phyloP scores from a whole-genome alignment of 2,888 invertebrate genomes.

The Alentia gelatinosa region DNA sequence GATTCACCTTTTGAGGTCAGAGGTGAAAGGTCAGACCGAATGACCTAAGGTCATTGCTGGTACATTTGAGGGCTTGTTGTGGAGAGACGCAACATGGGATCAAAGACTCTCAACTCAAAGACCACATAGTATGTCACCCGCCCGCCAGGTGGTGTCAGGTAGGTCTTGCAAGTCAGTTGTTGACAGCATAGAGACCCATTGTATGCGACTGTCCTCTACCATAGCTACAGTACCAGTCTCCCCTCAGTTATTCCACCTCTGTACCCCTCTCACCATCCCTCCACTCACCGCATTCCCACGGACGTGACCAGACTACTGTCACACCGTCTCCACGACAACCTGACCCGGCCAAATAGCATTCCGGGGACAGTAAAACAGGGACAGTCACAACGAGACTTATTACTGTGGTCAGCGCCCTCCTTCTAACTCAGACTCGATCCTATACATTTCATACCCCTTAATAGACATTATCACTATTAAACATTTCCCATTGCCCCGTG shows the following conservation, averaged over 20 bases:
- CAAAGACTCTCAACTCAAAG: not conserved
- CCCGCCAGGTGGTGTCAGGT: not conserved
- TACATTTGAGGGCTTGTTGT: not conserved
- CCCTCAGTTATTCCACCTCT: not conserved
- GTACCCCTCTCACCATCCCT: not conserved
- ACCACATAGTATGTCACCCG: not conserved
- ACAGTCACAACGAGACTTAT: too few relatives aligned
- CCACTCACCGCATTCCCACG: not conserved
- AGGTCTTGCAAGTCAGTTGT: not conserved
- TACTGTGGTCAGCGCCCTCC: too few relatives aligned
- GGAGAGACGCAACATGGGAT: not conserved
- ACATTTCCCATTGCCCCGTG: too few relatives aligned
- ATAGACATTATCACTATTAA: too few relatives aligned
- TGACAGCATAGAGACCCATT: not conserved
- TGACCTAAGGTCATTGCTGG: not conserved
- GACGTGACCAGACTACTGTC: not conserved
- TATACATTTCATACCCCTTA: too few relatives aligned
- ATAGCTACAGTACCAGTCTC: not conserved
- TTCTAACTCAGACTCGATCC: too few relatives aligned
- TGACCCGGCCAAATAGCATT: not conserved
- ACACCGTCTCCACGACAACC: not conserved
- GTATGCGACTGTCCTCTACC: not conserved
- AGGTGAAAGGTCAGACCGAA: not conserved
- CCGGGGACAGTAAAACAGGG: too few relatives aligned
- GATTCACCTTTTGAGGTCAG: too few relatives aligned